These are phyloP conservation scores for Pelmatolapia mariae DNA, from an alignment of 2,113 vertebrate genomes.

Conservation along the genomic window DNA sequence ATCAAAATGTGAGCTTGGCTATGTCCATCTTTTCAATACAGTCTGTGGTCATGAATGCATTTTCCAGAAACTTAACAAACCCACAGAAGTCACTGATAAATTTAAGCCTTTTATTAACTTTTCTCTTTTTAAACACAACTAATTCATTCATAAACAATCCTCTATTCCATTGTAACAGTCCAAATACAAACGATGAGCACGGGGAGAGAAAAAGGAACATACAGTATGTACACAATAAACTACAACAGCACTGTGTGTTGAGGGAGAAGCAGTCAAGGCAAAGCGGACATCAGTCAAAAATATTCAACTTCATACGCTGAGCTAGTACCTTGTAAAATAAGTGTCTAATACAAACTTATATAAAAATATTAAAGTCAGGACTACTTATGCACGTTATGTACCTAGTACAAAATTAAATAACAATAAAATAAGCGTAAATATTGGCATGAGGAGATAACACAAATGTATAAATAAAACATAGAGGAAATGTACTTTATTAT, in stretches of 20 bases:
- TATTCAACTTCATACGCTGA: slow-evolving; percentile 49
- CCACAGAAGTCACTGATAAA: neutral
- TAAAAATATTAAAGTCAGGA: slow-evolving; percentile 38
- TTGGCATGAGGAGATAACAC: slow-evolving; percentile 10
- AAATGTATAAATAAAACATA: slow-evolving; percentile 48
- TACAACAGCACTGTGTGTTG: slow-evolving; percentile 4
- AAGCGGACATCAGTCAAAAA: slow-evolving; percentile 35
- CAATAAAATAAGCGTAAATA: slow-evolving; percentile 34
- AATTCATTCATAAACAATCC: slow-evolving; percentile 47
- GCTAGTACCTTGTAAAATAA: slow-evolving; percentile 46
- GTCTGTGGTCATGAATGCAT: neutral
- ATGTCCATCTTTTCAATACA: neutral
- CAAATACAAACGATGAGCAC: slow-evolving; percentile 51
- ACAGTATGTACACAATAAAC: slow-evolving; percentile 14
- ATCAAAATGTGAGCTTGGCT: rapidly evolving
- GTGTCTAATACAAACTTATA: slow-evolving; percentile 44
- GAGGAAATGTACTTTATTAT: neutral
- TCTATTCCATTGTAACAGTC: slow-evolving; percentile 39
- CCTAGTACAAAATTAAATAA: slow-evolving; percentile 68
- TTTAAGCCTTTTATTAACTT: slow-evolving; percentile 58
- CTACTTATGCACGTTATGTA: slow-evolving; percentile 47
- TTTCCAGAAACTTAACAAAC: rapidly evolving
- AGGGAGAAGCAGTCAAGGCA: slow-evolving; percentile 1
- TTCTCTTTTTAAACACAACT: slow-evolving; percentile 45
- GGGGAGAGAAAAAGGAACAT: neutral